A percentile compares a stretch with the other conserved stretches of the same genome.
Conservation (phyloP, 2,113 vertebrate species). For the Numida meleagris region DNA sequence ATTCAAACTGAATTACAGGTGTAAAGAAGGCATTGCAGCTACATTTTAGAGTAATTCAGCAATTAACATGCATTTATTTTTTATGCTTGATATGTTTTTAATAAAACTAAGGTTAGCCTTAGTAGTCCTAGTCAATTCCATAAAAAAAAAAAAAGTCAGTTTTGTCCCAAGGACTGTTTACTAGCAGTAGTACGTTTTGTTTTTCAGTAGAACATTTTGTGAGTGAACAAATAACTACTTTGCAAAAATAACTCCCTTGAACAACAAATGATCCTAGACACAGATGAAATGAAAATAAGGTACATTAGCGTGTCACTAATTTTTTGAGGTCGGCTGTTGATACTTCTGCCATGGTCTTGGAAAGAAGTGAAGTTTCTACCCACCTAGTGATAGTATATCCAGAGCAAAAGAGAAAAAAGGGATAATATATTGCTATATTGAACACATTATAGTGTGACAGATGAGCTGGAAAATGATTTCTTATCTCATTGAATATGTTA, state of each 20-base stretch:
- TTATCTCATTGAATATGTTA: rapidly evolving
- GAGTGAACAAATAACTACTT: neutral
- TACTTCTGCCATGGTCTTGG: neutral
- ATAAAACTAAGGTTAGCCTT: neutral
- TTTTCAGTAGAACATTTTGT: neutral
- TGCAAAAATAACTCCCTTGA: neutral
- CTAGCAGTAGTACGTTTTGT: neutral
- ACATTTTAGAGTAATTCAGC: neutral
- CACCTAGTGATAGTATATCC: neutral
- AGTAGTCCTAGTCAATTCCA: neutral
- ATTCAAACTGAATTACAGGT: neutral
- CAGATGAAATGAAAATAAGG: neutral
- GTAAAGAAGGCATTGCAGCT: neutral
- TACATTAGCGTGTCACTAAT: neutral
- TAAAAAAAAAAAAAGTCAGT: neutral
- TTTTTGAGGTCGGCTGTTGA: neutral
- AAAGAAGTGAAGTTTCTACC: neutral
- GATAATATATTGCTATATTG: too few relatives aligned
- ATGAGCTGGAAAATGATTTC: neutral
- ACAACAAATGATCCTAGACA: neutral
- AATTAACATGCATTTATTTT: neutral
- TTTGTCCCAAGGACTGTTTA: neutral
- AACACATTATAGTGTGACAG: neutral
- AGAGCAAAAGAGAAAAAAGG: neutral
- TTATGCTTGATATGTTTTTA: neutral